Conservation (phyloP, 2,888 invertebrate species). For the Lissocephala sabroskyi region DNA sequence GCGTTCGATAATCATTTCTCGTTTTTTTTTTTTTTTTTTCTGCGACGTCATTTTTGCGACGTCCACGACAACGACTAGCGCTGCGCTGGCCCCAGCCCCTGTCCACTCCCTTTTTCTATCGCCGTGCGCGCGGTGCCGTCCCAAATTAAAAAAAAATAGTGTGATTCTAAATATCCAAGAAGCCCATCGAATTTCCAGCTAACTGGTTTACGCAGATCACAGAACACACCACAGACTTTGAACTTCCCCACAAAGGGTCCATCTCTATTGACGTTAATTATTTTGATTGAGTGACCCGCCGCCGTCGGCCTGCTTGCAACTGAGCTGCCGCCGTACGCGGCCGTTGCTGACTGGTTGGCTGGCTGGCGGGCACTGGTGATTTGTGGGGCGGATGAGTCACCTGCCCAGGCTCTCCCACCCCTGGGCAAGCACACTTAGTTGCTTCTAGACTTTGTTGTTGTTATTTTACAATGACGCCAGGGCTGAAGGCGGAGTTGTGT, state of each 20-base stretch:
- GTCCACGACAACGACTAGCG: conserved; percentile 43
- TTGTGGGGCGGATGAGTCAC: conserved; percentile 69
- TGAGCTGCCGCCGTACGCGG: conserved; percentile 19
- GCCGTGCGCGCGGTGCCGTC: conserved; percentile 15
- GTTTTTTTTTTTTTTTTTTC: conserved; percentile 40
- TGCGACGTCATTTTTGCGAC: conserved; percentile 67
- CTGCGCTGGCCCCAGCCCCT: conserved; percentile 22
- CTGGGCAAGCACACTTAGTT: conserved; percentile 29
- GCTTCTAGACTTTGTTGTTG: conserved; percentile 39
- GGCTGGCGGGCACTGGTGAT: conserved; percentile 19
- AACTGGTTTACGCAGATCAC: too few relatives aligned
- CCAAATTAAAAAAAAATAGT: too few relatives aligned
- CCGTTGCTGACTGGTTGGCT: conserved; percentile 5
- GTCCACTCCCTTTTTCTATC: conserved; percentile 37
- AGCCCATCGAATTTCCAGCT: too few relatives aligned
- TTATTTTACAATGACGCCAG: conserved; percentile 2
- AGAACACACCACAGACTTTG: conserved; percentile 4
- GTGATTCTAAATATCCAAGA: too few relatives aligned
- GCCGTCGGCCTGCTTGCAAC: conserved; percentile 2
- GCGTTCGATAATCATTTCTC: conserved; percentile 43
- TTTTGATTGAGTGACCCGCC: conserved; percentile 1
- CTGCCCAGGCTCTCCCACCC: conserved; percentile 42
- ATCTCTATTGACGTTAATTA: conserved; percentile 28
- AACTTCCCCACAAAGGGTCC: conserved; percentile 17
- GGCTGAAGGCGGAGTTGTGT: conserved; percentile 11